Evolutionary conservation across 2,888 invertebrate species (phyloP).

Genomic region (Mayetiola destructor): DNA sequence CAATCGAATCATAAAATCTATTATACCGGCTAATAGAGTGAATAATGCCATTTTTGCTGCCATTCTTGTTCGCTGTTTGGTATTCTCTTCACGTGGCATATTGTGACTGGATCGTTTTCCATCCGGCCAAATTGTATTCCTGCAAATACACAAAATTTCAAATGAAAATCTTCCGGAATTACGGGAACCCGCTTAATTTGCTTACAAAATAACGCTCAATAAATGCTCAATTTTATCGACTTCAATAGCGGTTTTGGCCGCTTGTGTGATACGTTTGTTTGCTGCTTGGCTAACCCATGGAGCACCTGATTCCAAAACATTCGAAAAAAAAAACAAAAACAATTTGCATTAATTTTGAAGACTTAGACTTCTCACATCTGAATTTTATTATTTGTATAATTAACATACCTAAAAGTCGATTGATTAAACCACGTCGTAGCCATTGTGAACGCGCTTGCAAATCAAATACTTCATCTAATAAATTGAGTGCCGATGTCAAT

Average conservation of each 20-base stretch:
- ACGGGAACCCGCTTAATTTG: background rate
- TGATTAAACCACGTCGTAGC: conserved; percentile 61
- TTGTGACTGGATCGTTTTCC: conserved; percentile 27
- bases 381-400: too few species aligned
- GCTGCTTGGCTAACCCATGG: conserved; percentile 58
- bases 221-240: conserved; percentile 58
- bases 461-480: conserved; percentile 78
- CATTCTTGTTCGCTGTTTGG: conserved; percentile 51
- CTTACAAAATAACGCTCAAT: conserved; percentile 19
- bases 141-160: conserved; percentile 22
- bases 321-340: too few species aligned
- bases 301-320: conserved; percentile 17
- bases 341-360: too few species aligned
- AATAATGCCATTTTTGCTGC: conserved; percentile 62
- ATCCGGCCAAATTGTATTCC: conserved; percentile 47
- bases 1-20: background rate
- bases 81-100: conserved; percentile 20
- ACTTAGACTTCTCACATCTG: too few species aligned
- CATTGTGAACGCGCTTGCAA: conserved; percentile 67
- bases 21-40: conserved; percentile 53
- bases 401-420: conserved; percentile 42
- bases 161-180: conserved; percentile 7
- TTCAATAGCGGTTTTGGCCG: conserved; percentile 60
- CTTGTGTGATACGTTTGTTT: conserved; percentile 65
- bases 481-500: conserved; percentile 57